Evolutionary conservation across 2,797 vertebrate species (phyloP).

Genomic region (Sebastes oblongus): DNA sequence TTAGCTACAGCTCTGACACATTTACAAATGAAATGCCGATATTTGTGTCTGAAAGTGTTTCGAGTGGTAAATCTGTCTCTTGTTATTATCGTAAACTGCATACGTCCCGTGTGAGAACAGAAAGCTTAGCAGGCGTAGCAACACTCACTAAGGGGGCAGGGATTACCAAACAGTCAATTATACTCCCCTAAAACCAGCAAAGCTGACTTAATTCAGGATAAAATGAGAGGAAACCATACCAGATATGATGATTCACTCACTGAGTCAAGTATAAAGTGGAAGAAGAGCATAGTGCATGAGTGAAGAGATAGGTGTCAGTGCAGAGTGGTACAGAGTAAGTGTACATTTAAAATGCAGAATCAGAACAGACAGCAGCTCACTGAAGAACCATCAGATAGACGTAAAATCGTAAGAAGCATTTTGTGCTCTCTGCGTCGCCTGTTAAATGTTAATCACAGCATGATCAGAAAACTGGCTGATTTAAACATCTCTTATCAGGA

Average conservation of each 20-base stretch:
- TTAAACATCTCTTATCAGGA: conserved; percentile 69
- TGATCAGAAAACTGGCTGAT: conserved; percentile 60
- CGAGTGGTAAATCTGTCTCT: background rate
- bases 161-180: background rate
- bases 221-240: conserved; percentile 60
- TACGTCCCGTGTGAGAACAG: background rate
- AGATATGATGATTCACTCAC: conserved; percentile 45
- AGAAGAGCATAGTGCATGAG: conserved; percentile 37
- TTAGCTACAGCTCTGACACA: background rate
- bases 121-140: conserved; percentile 6
- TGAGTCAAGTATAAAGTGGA: conserved; percentile 36
- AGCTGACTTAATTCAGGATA: background rate
- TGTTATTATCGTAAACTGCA: background rate
- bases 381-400: conserved; percentile 23
- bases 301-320: conserved; percentile 45
- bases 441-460: conserved; percentile 50
- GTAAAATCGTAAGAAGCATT: conserved; percentile 23
- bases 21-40: background rate
- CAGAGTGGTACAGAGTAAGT: conserved; percentile 40
- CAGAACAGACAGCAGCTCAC: conserved; percentile 14
- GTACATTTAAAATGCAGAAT: conserved; percentile 30
- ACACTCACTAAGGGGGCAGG: background rate
- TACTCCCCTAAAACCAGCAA: background rate
- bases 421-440: conserved; percentile 29
- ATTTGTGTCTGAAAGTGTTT: background rate